Percentiles rank a stretch among this genome's conserved stretches.
These are phyloP conservation scores for Salpingus planirostris DNA, from an alignment of 2,888 invertebrate species.

Conservation along the genomic window DNA sequence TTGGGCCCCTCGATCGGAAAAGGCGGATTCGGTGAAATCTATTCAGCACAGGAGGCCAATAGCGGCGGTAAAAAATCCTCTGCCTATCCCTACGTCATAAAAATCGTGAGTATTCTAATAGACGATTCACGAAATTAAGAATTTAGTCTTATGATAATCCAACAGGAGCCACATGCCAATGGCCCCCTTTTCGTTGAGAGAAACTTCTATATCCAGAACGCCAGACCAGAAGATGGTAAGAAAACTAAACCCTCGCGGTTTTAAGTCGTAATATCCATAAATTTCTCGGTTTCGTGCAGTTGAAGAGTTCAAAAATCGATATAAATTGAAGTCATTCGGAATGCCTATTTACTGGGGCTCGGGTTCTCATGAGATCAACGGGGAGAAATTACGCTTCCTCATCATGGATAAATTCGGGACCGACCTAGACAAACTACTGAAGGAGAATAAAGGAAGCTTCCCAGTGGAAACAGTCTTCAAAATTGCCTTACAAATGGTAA, in stretches of 20 bases:
- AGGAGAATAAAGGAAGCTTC: constrained; percentile 57
- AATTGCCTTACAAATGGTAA: constrained; percentile 76
- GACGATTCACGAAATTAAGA: constrained; percentile 2
- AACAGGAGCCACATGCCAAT: constrained; percentile 88
- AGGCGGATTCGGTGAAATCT: constrained; percentile 93
- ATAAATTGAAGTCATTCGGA: constrained; percentile 64
- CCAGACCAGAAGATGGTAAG: constrained; percentile 61
- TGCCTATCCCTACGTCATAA: constrained; percentile 62
- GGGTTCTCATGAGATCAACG: constrained; percentile 71
- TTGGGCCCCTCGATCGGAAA: constrained; percentile 80
- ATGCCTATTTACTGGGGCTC: constrained; percentile 78
- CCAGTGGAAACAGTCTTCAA: constrained; percentile 67
- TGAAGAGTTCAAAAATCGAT: constrained; percentile 56
- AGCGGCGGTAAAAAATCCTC: constrained; percentile 37
- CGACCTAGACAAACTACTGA: constrained; percentile 73
- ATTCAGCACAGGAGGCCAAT: constrained; percentile 60
- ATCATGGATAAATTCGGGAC: constrained; percentile 84
- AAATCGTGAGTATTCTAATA: constrained; percentile 60
- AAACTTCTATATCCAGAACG: constrained; percentile 77
- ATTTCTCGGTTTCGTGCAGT: constrained; percentile 48
- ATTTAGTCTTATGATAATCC: no score
- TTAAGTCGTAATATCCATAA: not conserved
- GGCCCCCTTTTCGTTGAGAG: constrained; percentile 93
- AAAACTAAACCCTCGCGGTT: constrained; percentile 17
- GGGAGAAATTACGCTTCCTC: constrained; percentile 76